phyloP scores from a whole-genome alignment of 92 coral and sea anemone species.

The Porites rus region DNA sequence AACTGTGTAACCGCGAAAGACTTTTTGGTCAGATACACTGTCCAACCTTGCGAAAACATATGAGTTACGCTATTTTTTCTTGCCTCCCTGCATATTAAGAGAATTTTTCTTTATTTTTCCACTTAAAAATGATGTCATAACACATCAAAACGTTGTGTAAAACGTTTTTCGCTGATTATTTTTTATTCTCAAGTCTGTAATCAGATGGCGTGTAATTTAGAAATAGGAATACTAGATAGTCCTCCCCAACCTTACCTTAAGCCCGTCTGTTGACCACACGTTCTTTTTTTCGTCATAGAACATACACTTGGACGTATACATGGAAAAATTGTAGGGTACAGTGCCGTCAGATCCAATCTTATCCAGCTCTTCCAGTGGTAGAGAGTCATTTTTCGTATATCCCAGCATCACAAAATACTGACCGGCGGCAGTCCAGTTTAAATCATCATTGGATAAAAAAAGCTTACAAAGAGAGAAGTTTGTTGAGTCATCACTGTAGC shows the following conservation, averaged over 20 bases:
- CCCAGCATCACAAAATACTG: slow-evolving; percentile 47
- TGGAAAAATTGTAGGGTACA: slow-evolving; percentile 26
- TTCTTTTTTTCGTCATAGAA: slow-evolving; percentile 17
- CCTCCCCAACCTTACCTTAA: slow-evolving; percentile 62
- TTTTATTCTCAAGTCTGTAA: too few relatives aligned
- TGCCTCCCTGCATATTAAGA: too few relatives aligned
- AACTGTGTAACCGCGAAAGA: too few relatives aligned
- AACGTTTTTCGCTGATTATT: too few relatives aligned
- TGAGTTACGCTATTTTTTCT: too few relatives aligned
- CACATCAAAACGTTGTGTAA: too few relatives aligned
- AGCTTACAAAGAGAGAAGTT: not conserved
- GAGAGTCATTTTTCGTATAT: slow-evolving; percentile 27
- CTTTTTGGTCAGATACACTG: too few relatives aligned
- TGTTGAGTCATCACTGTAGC: not conserved
- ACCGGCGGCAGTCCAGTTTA: slow-evolving; percentile 81
- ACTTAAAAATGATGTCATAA: too few relatives aligned
- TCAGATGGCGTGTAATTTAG: too few relatives aligned
- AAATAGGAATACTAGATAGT: not conserved
- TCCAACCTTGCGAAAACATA: too few relatives aligned
- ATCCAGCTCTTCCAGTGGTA: slow-evolving; percentile 10
- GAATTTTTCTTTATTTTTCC: too few relatives aligned
- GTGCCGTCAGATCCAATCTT: slow-evolving; percentile 3
- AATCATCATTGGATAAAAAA: slow-evolving; percentile 21
- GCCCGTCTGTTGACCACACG: slow-evolving; percentile 73
- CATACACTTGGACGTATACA: slow-evolving; percentile 49